Evolutionary conservation across 2,113 vertebrate genomes (phyloP), one percentile per base, ranked within the genome.

Genomic region (Proteles cristata): DNA sequence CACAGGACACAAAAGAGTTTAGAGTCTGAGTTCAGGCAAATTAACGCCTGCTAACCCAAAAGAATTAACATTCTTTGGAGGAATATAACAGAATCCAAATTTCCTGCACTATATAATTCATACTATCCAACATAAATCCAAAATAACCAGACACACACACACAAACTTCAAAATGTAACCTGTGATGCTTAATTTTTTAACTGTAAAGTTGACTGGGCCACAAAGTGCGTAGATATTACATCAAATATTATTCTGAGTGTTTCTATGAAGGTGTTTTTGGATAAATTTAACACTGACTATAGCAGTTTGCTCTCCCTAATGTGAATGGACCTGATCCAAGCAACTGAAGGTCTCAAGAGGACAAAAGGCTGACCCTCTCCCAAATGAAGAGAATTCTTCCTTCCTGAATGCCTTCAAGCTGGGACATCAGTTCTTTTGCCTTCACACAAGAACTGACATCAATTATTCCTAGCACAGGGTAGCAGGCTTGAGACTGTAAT

Each of bases 31-130:
- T 55, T 80, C 77, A 76, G 61, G 33, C 35, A 84, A 92, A 69
- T 39, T 80, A 80, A 87, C 19, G 69, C 53, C 31, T 82, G 7
- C 84, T 91, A 96, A 91, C 31, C 68, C 68, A 79, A 92, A 93
- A 90, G 63, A 79, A 74, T 82, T 69, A 92, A 73, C 15, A 69
- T 31, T 69, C 26, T 90, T 85, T 63, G 28, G 50, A 79, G 7
- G 39, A 88, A 82, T 82, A 25, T 58, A 96, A 90, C 11, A 84
- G 33, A 83, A 89, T 48, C 7, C 12, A 77, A 80, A 90, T 35
- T 90, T 39, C 19, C 66, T 91, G 65, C 4, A 66, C 16, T 73
- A 23, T 53, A 39, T 48, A 48, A 82, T 74, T 91, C 63, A 74
- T 10, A 74, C 83, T 58, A 31, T 81, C 39, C 39, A 76, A 39